These are phyloP conservation scores for Ormia ochracea DNA, from an alignment of 2,888 invertebrate species.

Conservation along the genomic window DNA sequence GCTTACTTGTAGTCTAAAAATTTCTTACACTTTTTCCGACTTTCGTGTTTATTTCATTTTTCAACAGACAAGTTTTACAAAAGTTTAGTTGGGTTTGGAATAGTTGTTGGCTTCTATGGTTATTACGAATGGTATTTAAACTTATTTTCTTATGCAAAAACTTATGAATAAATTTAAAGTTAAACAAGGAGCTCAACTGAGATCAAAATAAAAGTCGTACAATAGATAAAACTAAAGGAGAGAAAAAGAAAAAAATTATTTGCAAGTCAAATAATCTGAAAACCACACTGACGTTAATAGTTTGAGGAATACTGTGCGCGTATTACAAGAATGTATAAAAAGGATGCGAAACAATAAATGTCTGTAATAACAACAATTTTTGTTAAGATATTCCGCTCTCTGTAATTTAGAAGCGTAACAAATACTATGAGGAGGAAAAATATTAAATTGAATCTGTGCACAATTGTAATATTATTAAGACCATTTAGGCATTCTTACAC, in stretches of 20 bases:
- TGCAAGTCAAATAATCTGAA: slow-evolving; percentile 36
- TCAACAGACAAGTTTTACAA: slow-evolving; percentile 22
- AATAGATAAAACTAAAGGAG: not conserved
- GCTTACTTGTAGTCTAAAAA: not conserved
- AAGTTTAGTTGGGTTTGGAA: slow-evolving; percentile 26
- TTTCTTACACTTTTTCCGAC: not conserved
- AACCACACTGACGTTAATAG: slow-evolving; percentile 52
- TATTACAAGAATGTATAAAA: not conserved
- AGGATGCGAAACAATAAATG: slow-evolving; percentile 1
- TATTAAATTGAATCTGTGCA: slow-evolving; percentile 49
- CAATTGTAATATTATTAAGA: slow-evolving; percentile 38
- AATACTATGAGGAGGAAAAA: slow-evolving; percentile 3
- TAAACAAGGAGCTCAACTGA: slow-evolving; percentile 20
- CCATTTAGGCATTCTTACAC: slow-evolving; percentile 37
- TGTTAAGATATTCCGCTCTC: not conserved
- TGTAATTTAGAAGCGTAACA: not conserved
- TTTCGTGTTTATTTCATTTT: slow-evolving; percentile 24
- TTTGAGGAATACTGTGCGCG: slow-evolving; percentile 13
- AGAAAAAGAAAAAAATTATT: not conserved
- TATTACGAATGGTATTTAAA: slow-evolving; percentile 39
- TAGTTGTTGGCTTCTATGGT: slow-evolving; percentile 38
- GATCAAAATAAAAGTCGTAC: slow-evolving; percentile 17
- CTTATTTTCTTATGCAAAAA: slow-evolving; percentile 51
- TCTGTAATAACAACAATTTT: slow-evolving; percentile 39
- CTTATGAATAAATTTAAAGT: slow-evolving; percentile 53